Percentiles rank a stretch among this genome's conserved stretches.
These are phyloP conservation scores for Tachycineta bicolor DNA, from an alignment of 2,113 vertebrate species.

Conservation along the genomic window DNA sequence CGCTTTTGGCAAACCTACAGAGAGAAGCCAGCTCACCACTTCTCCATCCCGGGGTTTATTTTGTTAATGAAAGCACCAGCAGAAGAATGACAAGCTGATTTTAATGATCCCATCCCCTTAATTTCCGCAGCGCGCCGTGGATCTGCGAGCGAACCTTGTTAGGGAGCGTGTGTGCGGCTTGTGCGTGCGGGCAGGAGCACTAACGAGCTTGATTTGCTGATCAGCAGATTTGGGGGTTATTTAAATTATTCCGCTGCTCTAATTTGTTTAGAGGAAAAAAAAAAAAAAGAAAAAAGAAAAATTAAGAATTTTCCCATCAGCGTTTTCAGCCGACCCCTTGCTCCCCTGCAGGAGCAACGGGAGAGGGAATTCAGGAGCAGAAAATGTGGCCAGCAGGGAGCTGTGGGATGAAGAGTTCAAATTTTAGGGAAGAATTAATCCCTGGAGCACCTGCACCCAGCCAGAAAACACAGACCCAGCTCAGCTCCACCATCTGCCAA, in stretches of 20 bases:
- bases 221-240: not conserved
- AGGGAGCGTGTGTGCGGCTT: not conserved
- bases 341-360: not conserved
- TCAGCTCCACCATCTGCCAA: not conserved
- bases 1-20: not conserved
- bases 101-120: not conserved
- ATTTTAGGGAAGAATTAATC: not conserved
- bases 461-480: not conserved
- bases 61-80: not conserved
- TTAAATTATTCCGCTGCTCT: not conserved
- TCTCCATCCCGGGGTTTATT: not conserved
- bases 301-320: conserved; percentile 9
- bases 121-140: not conserved
- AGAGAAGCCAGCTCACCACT: not conserved
- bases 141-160: not conserved
- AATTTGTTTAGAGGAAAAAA: not conserved
- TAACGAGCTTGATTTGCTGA: conserved; percentile 21
- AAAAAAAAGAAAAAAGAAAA: not conserved
- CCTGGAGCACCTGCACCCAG: not conserved
- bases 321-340: not conserved
- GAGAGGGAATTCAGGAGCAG: not conserved
- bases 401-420: not conserved
- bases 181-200: not conserved
- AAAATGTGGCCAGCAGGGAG: not conserved
- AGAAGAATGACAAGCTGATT: not conserved